Percentiles rank a stretch among this genome's conserved stretches.
Conservation (phyloP, 2,113 vertebrate species). For the Lipophrys pholis region DNA sequence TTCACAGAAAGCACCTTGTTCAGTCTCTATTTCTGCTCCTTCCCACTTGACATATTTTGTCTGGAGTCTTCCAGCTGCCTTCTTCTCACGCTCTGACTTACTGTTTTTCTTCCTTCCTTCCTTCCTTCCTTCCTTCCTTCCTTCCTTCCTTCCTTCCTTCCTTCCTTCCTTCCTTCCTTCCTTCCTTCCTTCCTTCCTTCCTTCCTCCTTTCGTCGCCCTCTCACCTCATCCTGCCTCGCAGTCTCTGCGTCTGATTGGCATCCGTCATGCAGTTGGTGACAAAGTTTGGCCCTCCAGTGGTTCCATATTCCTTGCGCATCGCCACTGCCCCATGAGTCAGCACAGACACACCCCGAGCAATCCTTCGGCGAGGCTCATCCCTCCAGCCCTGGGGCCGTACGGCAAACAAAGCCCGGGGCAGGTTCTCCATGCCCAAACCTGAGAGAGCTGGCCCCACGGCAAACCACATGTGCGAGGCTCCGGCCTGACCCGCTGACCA, state of each 20-base stretch:
- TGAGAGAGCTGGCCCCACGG: slow-evolving; percentile 90
- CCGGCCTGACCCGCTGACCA: slow-evolving; percentile 90
- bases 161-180: slow-evolving; percentile 6
- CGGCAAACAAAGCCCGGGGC: slow-evolving; percentile 90
- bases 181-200: not conserved
- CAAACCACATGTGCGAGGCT: slow-evolving; percentile 93
- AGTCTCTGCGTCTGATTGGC: slow-evolving; percentile 87
- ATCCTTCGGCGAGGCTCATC: slow-evolving; percentile 89
- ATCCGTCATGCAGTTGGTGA: slow-evolving; percentile 90
- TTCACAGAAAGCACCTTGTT: slow-evolving; percentile 33
- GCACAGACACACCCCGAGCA: slow-evolving; percentile 90
- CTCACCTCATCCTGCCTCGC: slow-evolving; percentile 89
- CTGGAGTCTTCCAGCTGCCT: slow-evolving; percentile 18
- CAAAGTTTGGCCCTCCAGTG: slow-evolving; percentile 88
- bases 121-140: too few species aligned
- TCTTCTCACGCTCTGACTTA: not conserved
- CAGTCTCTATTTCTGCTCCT: slow-evolving; percentile 28
- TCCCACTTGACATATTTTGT: slow-evolving; percentile 24
- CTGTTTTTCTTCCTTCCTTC: slow-evolving; percentile 17
- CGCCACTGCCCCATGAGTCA: slow-evolving; percentile 92
- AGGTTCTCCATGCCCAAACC: slow-evolving; percentile 86
- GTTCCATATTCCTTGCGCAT: slow-evolving; percentile 89
- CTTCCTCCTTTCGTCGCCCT: slow-evolving; percentile 32
- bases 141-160: not conserved
- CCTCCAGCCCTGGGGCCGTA: slow-evolving; percentile 92